A percentile compares a stretch with the other conserved stretches of the same genome.
Evolutionary conservation across 2,797 vertebrate species (phyloP).

Genomic region (Coccyzus lansbergi): DNA sequence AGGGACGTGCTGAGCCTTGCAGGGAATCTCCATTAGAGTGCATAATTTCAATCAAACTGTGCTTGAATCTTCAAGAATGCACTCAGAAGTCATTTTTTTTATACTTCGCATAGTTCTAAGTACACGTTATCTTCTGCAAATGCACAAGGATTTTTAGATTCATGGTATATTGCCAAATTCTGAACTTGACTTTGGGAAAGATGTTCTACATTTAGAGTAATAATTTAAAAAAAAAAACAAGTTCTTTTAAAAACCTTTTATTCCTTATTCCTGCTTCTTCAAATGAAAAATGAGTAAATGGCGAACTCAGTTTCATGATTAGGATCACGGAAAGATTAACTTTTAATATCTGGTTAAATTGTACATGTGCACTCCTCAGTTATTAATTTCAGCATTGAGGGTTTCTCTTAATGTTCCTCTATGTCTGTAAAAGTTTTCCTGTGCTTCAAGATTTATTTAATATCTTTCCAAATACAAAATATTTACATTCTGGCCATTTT

Average conservation of each 20-base stretch:
- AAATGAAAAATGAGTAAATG: background rate
- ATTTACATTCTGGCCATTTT: background rate
- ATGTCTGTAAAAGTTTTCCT: background rate
- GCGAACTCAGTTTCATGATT: background rate
- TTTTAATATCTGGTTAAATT: constrained; percentile 24
- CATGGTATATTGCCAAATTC: background rate
- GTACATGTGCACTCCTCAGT: background rate
- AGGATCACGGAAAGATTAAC: background rate
- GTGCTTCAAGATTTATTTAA: background rate
- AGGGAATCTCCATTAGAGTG: background rate
- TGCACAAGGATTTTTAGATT: background rate
- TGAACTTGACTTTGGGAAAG: background rate
- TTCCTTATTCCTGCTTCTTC: background rate
- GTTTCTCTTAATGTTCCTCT: background rate
- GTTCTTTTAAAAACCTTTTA: background rate
- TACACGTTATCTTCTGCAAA: background rate
- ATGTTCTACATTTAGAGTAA: background rate
- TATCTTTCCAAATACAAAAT: background rate
- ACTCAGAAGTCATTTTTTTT: background rate
- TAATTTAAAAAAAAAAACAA: background rate
- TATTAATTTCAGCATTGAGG: background rate
- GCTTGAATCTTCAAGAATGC: background rate
- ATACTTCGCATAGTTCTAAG: background rate
- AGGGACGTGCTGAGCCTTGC: background rate
- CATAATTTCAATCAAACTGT: background rate